Base-by-base conservation (phyloP, 2,888 invertebrate species). In the Sepioteuthis lessoniana region DNA sequence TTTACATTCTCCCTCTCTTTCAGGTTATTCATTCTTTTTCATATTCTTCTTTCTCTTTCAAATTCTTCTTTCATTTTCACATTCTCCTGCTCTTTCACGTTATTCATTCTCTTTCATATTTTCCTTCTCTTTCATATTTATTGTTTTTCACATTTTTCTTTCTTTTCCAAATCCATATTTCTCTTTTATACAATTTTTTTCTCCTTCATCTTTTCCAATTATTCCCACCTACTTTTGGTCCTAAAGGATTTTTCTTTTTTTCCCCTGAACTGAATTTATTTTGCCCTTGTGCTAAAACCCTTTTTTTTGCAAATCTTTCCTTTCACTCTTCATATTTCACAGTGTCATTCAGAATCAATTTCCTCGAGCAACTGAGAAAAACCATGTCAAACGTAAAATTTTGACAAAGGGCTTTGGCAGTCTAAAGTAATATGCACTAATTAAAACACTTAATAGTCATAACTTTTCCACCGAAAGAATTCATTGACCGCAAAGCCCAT, bases 371-470 rank as follows among this genome's bases (percentile, higher is more conserved):
- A 76, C n/a, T 76, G 76, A n/a, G 16, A 8, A 76, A 42, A 76
- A 76, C 76, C n/a, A 76, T 76, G 76, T 76, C 76, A 76, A 76
- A 76, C 76, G 76, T 76, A n/a, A 76, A 76, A n/a, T n/a, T 76
- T 76, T 35, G 13, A 76, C 76, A 76, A 76, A 76, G 35, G 76
- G 16, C 76, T 76, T 76, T 76, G 76, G 16, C 76, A 76, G n/a
- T 35, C 76, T 13, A 76, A 76, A 16, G 76, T n/a, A 76, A 76
- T 76, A 16, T n/a, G 76, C n/a, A 13, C 76, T 76, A 76, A 76
- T 76, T 76, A 76, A 76, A 76, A 76, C 35, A n/a, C 76, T 35
- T 35, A 76, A 76, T 3, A 76, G n/a, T 76, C n/a, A n/a, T 10
- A 1, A n/a, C 16, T 35, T 13, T 76, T n/a, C n/a, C 16, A 35